These are phyloP conservation scores for Agonum fuliginosum DNA, from an alignment of 2,888 invertebrate genomes.

Conservation along the genomic window DNA sequence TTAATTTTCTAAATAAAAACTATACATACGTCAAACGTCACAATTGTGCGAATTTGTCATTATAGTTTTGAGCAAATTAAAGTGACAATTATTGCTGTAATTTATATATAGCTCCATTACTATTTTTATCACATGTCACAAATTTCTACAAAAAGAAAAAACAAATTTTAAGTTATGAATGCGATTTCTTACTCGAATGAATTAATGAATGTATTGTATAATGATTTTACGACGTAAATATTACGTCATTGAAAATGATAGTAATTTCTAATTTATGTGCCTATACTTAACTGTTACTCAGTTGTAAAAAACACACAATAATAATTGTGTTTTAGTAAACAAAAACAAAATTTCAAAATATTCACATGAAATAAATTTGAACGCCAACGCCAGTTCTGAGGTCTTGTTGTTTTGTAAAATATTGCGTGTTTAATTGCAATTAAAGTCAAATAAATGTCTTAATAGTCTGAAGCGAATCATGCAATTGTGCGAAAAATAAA, in stretches of 20 bases:
- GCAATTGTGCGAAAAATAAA: constrained; percentile 44
- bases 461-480: constrained; percentile 16
- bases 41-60: too few relatives aligned
- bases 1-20: too few relatives aligned
- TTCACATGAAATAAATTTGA: neutral
- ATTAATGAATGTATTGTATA: too few relatives aligned
- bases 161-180: neutral
- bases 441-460: constrained; percentile 22
- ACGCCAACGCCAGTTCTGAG: neutral
- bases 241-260: neutral
- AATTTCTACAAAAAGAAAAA: too few relatives aligned
- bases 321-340: neutral
- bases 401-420: constrained; percentile 25
- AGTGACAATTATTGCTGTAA: too few relatives aligned
- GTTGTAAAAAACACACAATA: neutral
- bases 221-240: neutral
- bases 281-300: neutral
- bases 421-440: constrained; percentile 19
- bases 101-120: too few relatives aligned
- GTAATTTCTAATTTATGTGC: neutral
- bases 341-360: constrained; percentile 3
- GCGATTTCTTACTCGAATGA: neutral
- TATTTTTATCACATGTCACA: too few relatives aligned
- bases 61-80: too few relatives aligned
- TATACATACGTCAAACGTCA: too few relatives aligned